phyloP scores from a whole-genome alignment of 2,888 invertebrate genomes.

The Hirtodrosophila trivittata region DNA sequence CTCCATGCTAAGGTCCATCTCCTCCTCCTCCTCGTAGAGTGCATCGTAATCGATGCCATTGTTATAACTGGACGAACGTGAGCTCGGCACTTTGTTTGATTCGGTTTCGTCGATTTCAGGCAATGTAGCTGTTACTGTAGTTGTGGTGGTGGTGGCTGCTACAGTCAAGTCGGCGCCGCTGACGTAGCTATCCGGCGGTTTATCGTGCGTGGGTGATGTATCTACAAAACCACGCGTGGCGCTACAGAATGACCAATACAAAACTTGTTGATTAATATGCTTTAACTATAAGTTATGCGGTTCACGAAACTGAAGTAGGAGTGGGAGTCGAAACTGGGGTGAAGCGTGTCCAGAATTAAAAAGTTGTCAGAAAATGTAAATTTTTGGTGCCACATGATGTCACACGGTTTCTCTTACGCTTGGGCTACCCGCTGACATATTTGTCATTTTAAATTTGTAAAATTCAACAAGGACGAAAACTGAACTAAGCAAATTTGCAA shows the following conservation, averaged over 20 bases:
- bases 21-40: conserved; percentile 94
- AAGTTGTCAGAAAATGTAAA: conserved; percentile 31
- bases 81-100: conserved; percentile 63
- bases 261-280: conserved; percentile 57
- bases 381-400: conserved; percentile 50
- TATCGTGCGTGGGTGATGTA: conserved; percentile 81
- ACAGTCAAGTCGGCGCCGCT: conserved; percentile 30
- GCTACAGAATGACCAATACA: conserved; percentile 53
- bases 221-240: conserved; percentile 82
- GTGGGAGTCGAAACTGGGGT: neutral
- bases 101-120: conserved; percentile 80
- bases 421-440: neutral
- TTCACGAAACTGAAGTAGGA: conserved; percentile 9
- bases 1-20: conserved; percentile 96
- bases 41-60: conserved; percentile 93
- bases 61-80: conserved; percentile 84
- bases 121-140: conserved; percentile 35
- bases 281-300: conserved; percentile 11
- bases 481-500: conserved; percentile 23
- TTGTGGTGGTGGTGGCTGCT: conserved; percentile 22
- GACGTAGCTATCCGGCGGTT: conserved; percentile 60
- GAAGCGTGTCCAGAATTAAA: conserved; percentile 37
- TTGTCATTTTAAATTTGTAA: conserved; percentile 59
- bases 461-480: conserved; percentile 11
- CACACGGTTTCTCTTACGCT: conserved; percentile 6